Conservation (phyloP, 2,113 vertebrate species). For the Sebastes schlegelii region DNA sequence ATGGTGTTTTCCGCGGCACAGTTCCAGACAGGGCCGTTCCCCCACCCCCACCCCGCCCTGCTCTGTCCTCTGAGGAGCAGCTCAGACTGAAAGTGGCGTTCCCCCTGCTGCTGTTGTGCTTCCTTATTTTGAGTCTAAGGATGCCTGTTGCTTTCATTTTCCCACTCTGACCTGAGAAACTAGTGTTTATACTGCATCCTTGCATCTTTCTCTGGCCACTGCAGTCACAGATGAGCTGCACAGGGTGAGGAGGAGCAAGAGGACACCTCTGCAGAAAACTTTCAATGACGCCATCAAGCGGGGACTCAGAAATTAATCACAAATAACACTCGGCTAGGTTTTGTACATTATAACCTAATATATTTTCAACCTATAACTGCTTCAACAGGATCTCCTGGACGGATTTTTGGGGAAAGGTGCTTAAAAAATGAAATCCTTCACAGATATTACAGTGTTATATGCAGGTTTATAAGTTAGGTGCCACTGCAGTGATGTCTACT, state of each 20-base stretch:
- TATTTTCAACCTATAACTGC: background rate
- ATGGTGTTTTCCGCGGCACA: constrained; percentile 34
- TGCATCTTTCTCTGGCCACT: constrained; percentile 33
- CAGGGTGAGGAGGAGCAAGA: background rate
- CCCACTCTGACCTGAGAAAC: constrained; percentile 48
- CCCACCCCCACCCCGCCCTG: background rate
- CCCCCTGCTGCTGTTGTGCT: constrained; percentile 9
- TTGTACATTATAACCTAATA: background rate
- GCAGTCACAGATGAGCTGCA: constrained; percentile 14
- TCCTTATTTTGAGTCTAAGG: constrained; percentile 22
- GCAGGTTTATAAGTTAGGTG: background rate
- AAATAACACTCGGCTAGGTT: background rate
- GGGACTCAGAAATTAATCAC: background rate
- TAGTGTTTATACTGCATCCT: constrained; percentile 39
- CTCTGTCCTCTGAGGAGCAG: constrained; percentile 22
- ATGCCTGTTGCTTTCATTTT: constrained; percentile 49
- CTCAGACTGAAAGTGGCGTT: constrained; percentile 16
- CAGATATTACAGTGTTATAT: background rate
- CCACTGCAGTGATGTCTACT: background rate
- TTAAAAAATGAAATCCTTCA: background rate
- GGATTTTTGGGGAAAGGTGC: background rate
- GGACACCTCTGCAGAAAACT: background rate
- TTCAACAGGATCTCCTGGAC: background rate
- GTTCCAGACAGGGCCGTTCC: constrained; percentile 30
- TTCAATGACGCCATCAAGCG: background rate